Percentiles rank a stretch among this genome's conserved stretches.
Conservation (phyloP, 2,797 vertebrate species). For the Synaphobranchus kaupii region DNA sequence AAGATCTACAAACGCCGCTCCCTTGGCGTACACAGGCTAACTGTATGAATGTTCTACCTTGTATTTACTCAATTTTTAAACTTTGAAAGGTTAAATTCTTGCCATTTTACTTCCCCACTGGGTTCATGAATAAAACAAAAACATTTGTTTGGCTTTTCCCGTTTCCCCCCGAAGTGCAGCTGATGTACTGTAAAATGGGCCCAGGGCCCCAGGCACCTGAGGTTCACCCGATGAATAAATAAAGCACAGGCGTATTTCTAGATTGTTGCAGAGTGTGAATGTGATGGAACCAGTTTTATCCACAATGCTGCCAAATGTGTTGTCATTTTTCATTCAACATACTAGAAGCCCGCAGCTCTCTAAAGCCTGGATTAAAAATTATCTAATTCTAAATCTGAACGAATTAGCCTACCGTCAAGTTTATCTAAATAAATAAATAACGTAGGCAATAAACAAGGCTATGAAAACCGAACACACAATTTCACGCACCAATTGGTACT, state of each 20-base stretch:
- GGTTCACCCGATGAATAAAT: constrained; percentile 67
- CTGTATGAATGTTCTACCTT: not conserved
- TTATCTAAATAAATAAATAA: not conserved
- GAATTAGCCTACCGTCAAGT: not conserved
- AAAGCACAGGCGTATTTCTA: constrained; percentile 47
- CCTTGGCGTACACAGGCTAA: not conserved
- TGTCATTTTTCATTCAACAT: not conserved
- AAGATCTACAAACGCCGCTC: not conserved
- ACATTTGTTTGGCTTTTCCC: constrained; percentile 60
- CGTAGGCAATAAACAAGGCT: not conserved
- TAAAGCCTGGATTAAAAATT: not conserved
- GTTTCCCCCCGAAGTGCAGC: constrained; percentile 55
- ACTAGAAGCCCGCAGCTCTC: not conserved
- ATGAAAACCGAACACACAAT: not conserved
- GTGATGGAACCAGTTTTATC: constrained; percentile 31
- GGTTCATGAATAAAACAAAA: constrained; percentile 72
- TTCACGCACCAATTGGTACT: not conserved
- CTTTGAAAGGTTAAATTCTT: constrained; percentile 38
- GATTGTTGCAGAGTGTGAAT: constrained; percentile 45
- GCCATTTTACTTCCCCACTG: constrained; percentile 37
- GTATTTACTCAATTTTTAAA: constrained; percentile 14
- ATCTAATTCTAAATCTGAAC: not conserved
- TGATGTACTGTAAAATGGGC: constrained; percentile 65
- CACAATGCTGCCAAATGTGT: constrained; percentile 31
- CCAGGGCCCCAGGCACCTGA: constrained; percentile 59